Base-by-base conservation (phyloP, 2,888 invertebrate genomes). In the Himalopsyche anomala region DNA sequence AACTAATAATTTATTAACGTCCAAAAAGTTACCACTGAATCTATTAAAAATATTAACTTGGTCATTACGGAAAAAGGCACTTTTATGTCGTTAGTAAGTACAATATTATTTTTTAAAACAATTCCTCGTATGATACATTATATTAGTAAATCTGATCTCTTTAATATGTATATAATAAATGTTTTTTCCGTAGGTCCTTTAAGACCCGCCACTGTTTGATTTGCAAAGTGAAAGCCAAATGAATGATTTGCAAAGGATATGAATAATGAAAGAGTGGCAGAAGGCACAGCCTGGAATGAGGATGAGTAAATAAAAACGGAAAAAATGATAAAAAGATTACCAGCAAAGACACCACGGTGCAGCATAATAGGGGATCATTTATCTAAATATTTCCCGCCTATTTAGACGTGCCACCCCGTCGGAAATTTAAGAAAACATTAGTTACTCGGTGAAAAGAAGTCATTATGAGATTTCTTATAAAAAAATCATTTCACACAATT, bases 351-450 rank as follows among this genome's bases (percentile, higher is more conserved):
- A 87, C 88, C 88, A 55, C 81, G 85, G 56, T 85, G 87, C 86
- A 87, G 45, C 83, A 85, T 86, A 87, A 86, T 87, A 84, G 86
- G 62, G 87, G 86, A 87, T 88, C 88, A 88, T 88, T 88, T 88
- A 88, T 88, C 86, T 88, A 88, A 88, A 88, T 88, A 88, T 88
- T 88, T 83, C 85, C 85, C 87, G 87, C 86, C 85, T 86, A 87
- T 87, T 88, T 88, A 87, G 62, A 62, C 84, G 62, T 85, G 80
- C 82, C 84, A 54, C 86, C 28, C 42, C 51, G 40, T 12, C 51
- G 80, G 83, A 83, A 45, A 40, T 84, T 84, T 84, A 42, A 42
- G 62, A 82, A 85, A 85, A 38, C 45, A 54, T 45, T 54, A 42
- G 79, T 42, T 80, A 80, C 40, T 42, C 4, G 9, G 80, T 40